Conservation (phyloP, 37 sponge, comb jelly and placozoan genomes). For the Sycon ciliatum region DNA sequence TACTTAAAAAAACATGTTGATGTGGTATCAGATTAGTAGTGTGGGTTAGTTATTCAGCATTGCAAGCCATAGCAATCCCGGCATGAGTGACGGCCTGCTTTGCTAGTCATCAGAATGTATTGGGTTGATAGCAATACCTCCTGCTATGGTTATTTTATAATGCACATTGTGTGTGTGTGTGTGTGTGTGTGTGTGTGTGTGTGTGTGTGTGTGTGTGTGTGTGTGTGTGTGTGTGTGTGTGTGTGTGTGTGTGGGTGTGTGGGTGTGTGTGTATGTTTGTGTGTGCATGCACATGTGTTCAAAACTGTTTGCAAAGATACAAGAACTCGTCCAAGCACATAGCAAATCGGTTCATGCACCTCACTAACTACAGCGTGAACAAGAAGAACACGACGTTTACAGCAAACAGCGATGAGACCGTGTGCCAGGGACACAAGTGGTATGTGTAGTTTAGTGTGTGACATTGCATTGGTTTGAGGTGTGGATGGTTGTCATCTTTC, state of each 20-base stretch:
- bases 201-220: conserved; percentile 31
- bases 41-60: too few relatives aligned
- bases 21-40: too few relatives aligned
- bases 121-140: too few relatives aligned
- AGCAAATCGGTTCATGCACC: conserved; percentile 35
- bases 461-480: not conserved
- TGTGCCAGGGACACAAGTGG: conserved; percentile 94
- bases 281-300: not conserved
- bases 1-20: too few relatives aligned
- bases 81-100: too few relatives aligned
- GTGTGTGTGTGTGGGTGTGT: conserved; percentile 24
- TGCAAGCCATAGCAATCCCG: too few relatives aligned
- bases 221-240: conserved; percentile 19
- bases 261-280: conserved; percentile 15
- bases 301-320: not conserved
- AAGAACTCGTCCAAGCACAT: conserved; percentile 37
- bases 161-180: conserved; percentile 15
- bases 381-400: conserved; percentile 63
- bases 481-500: too few relatives aligned
- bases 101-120: too few relatives aligned
- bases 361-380: conserved; percentile 64
- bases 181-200: conserved; percentile 26
- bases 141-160: not conserved
- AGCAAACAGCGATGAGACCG: conserved; percentile 69
- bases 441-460: not conserved